Conservation (phyloP, 2,797 vertebrate genomes). For the Todus mexicanus region DNA sequence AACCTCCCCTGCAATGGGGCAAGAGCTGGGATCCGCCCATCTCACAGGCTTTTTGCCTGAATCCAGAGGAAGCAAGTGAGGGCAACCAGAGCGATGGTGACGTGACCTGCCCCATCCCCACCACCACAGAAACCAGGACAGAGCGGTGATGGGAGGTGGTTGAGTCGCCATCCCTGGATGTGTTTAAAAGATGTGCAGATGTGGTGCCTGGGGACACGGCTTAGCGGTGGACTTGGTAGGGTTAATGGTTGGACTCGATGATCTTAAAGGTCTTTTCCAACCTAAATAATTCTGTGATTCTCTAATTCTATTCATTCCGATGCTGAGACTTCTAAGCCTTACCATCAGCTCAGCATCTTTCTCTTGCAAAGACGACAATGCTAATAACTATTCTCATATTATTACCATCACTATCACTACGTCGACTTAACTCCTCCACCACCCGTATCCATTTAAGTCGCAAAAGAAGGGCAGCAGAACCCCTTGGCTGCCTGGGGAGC, state of each 20-base stretch:
- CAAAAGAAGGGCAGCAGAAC: background rate
- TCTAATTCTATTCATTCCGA: too few relatives aligned
- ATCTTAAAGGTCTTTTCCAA: too few relatives aligned
- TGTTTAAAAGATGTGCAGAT: too few relatives aligned
- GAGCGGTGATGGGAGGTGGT: background rate
- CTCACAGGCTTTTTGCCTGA: background rate
- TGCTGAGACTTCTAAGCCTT: background rate
- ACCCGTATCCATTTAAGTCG: background rate
- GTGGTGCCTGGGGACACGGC: too few relatives aligned
- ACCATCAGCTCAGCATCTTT: background rate
- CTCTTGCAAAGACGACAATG: background rate
- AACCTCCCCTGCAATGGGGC: too few relatives aligned
- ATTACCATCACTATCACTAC: background rate
- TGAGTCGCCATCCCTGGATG: too few relatives aligned
- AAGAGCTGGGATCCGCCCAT: background rate
- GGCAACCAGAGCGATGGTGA: background rate
- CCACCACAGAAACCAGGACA: background rate
- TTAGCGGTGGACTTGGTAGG: too few relatives aligned
- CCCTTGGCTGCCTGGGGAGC: background rate
- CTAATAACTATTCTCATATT: too few relatives aligned
- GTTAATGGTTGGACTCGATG: too few relatives aligned
- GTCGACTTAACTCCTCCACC: background rate
- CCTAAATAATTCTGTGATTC: too few relatives aligned
- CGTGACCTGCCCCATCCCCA: background rate
- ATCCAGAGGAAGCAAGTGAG: background rate